A percentile compares a stretch with the other conserved stretches of the same genome.
These are phyloP conservation scores for Chaenodraco wilsoni DNA, from an alignment of 2,797 vertebrate species.

Conservation along the genomic window DNA sequence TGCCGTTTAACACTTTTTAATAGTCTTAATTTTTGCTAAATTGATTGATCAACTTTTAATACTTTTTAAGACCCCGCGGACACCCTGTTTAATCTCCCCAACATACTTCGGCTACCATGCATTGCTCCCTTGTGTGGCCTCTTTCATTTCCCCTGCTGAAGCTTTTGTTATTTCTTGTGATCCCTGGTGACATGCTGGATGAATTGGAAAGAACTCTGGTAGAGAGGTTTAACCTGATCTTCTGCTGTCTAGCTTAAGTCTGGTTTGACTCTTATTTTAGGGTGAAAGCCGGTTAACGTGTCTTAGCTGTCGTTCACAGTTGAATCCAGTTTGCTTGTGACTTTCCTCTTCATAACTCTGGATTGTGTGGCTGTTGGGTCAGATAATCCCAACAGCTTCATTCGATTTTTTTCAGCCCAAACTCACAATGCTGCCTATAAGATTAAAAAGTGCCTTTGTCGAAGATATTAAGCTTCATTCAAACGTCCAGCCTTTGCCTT, in stretches of 20 bases:
- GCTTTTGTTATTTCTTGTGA: slow-evolving; percentile 65
- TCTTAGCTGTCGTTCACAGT: slow-evolving; percentile 24
- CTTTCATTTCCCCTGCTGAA: slow-evolving; percentile 61
- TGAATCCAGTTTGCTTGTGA: slow-evolving; percentile 23
- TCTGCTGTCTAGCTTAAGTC: slow-evolving; percentile 39
- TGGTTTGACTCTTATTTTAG: slow-evolving; percentile 48
- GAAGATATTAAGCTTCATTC: slow-evolving; percentile 51
- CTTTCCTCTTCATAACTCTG: slow-evolving; percentile 27
- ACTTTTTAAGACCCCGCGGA: too few species aligned
- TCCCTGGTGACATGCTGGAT: slow-evolving; percentile 56
- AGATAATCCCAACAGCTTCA: slow-evolving; percentile 44
- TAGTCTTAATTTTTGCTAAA: too few species aligned
- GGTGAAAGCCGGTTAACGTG: slow-evolving; percentile 60
- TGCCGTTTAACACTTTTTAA: too few species aligned
- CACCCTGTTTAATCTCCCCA: slow-evolving; percentile 42
- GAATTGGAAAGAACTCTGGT: slow-evolving; percentile 46
- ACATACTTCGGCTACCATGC: slow-evolving; percentile 1
- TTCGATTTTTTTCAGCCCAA: slow-evolving; percentile 39
- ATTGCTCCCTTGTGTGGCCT: slow-evolving; percentile 50
- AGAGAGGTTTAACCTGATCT: slow-evolving; percentile 58
- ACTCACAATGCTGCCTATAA: slow-evolving; percentile 35
- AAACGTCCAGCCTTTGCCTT: slow-evolving; percentile 31
- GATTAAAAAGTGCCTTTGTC: slow-evolving; percentile 47
- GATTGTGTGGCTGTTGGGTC: slow-evolving; percentile 27
- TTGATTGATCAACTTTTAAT: too few species aligned